phyloP scores from a whole-genome alignment of 2,888 invertebrate genomes.

The Lasiommata megera region DNA sequence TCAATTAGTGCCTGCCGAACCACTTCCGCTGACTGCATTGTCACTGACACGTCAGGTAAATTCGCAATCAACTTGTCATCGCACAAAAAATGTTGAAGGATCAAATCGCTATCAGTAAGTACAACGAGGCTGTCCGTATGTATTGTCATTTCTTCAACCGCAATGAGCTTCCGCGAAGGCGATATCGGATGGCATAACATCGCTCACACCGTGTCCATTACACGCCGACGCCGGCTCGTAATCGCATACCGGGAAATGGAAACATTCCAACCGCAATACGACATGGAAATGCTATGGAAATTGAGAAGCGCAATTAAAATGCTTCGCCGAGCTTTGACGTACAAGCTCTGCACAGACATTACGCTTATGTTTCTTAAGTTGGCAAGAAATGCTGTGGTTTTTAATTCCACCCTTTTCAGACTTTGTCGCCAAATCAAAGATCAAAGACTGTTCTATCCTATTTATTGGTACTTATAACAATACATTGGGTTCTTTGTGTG shows the following conservation, averaged over 20 bases:
- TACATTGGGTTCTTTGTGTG: too few species aligned
- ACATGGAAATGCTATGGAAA: constrained; percentile 2
- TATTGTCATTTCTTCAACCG: constrained; percentile 8
- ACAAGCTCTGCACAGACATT: not conserved
- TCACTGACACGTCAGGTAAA: too few species aligned
- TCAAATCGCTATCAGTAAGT: not conserved
- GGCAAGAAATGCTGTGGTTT: too few species aligned
- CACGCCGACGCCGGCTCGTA: constrained; percentile 7
- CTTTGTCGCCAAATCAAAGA: too few species aligned
- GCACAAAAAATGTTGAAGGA: too few species aligned
- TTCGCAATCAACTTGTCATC: too few species aligned
- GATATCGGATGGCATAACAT: constrained; percentile 19
- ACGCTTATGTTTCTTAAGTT: not conserved
- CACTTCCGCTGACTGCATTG: too few species aligned
- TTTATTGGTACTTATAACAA: too few species aligned
- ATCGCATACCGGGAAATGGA: constrained; percentile 22
- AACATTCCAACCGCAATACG: constrained; percentile 10
- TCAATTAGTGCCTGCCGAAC: too few species aligned
- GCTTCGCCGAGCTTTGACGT: constrained; percentile 5
- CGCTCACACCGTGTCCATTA: constrained; percentile 15
- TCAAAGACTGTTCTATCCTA: too few species aligned
- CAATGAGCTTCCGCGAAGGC: constrained; percentile 19
- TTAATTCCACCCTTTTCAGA: too few species aligned
- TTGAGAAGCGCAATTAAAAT: constrained; percentile 9
- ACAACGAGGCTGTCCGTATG: not conserved